Conservation (phyloP, 2,797 vertebrate genomes). For the Peromyscus attwateri region DNA sequence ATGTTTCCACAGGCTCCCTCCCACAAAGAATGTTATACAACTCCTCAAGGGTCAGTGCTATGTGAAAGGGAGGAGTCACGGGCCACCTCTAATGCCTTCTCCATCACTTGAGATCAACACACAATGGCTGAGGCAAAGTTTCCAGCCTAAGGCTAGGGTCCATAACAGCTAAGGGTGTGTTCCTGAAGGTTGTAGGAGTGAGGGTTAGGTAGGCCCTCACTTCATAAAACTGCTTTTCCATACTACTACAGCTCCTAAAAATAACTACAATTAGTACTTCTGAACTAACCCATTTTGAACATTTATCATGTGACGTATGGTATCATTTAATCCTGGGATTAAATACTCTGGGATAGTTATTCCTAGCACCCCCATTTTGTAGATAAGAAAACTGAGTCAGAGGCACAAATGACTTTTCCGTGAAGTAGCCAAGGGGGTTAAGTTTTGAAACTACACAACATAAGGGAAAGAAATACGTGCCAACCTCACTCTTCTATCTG, state of each 20-base stretch:
- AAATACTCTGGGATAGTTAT: neutral
- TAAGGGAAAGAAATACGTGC: neutral
- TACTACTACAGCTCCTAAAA: neutral
- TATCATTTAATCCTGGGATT: neutral
- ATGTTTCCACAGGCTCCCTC: neutral
- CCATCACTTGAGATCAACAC: neutral
- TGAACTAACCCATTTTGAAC: neutral
- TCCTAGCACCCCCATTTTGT: neutral
- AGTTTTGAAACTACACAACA: neutral
- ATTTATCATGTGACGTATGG: neutral
- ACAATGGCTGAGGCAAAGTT: neutral
- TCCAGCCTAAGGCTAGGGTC: neutral
- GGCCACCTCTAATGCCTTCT: neutral
- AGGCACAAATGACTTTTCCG: neutral
- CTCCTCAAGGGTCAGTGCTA: neutral
- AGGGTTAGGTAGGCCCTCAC: neutral
- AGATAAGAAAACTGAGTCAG: constrained; percentile 26
- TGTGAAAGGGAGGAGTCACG: neutral
- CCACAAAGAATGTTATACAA: neutral
- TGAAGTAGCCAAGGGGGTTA: neutral
- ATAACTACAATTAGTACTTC: too few species aligned
- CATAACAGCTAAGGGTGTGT: too few species aligned
- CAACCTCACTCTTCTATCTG: neutral
- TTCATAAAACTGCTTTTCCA: neutral
- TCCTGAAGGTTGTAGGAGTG: neutral